Evolutionary conservation across 2,797 vertebrate genomes (phyloP), one percentile per base, ranked within the genome.

Genomic region (Hippocampus kuda): DNA sequence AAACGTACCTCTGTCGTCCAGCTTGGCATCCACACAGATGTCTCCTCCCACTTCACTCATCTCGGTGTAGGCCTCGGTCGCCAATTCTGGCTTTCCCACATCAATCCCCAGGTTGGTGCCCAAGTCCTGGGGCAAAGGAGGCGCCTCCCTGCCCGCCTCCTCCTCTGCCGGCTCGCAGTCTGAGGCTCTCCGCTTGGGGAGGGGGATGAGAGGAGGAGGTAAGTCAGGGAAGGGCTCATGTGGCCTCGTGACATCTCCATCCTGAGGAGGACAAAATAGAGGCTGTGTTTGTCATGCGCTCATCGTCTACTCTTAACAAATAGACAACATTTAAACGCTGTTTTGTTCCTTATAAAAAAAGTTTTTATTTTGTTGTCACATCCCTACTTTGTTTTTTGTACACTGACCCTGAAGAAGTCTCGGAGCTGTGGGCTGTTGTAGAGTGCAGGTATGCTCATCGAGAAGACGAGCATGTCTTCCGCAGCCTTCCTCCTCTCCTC

Each of bases 361-460:
- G 6, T 8, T 7, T 8, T 38, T 7, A 38, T 38, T 38, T 38
- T 38, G 34, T 38, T 38, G 34, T 38, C 6, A 38, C 34, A 38
- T 38, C 34, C 34, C 34, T 38, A 8, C 34, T 38, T 38, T 38
- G 34, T 38, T 34, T 54, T 54, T 2, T 30, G 12, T n/a, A 41
- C 11, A 42, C 34, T 57, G 82, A 95, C 95, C 83, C 90, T 91
- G 81, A 97, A 95, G 83, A 97, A 97, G 26, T 95, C 94, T 80
- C 94, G 94, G 56, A 97, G 92, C 57, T 96, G 94, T 1, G 93
- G 94, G 81, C 94, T 97, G 79, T 97, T 96, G 89, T 93, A 94
- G 62, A 97, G 90, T 0, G 94, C 94, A 0, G 94, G 92, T 68
- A 97, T 93, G 71, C 82, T 88, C 34, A 91, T 89, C 0, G 92